These are phyloP conservation scores for Heterotis niloticus DNA, from an alignment of 2,113 vertebrate genomes.

Conservation along the genomic window DNA sequence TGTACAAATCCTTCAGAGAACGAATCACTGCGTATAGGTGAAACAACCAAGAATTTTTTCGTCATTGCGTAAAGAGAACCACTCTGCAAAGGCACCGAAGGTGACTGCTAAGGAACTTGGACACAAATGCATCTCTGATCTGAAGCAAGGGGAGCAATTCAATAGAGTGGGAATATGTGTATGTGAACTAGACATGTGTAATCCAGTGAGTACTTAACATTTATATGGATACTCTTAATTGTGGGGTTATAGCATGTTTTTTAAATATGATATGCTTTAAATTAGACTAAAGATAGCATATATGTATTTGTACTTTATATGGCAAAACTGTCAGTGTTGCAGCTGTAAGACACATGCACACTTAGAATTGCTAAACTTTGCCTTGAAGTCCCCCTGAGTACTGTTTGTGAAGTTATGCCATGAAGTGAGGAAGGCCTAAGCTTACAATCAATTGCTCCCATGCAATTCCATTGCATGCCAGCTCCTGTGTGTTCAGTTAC, in stretches of 20 bases:
- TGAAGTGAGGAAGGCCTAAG: not conserved
- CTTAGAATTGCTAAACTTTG: not conserved
- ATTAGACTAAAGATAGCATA: not conserved
- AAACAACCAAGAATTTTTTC: not conserved
- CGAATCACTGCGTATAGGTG: not conserved
- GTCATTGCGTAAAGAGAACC: not conserved
- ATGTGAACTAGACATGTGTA: not conserved
- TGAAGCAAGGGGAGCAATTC: not conserved
- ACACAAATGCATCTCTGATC: slow-evolving; percentile 16
- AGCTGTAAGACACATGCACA: not conserved
- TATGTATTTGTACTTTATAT: not conserved
- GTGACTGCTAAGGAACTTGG: not conserved
- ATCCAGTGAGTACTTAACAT: too few species aligned
- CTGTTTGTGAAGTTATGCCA: not conserved
- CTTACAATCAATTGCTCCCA: not conserved
- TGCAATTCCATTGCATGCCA: not conserved
- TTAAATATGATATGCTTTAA: too few species aligned
- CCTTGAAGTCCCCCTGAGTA: not conserved
- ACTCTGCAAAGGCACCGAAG: not conserved
- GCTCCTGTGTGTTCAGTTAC: not conserved
- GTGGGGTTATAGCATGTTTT: too few species aligned
- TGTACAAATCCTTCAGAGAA: not conserved
- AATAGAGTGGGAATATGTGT: not conserved
- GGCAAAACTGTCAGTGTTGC: too few species aligned
- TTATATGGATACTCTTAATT: too few species aligned